Evolutionary conservation across 2,888 invertebrate genomes (phyloP).

Genomic region (Cenopis cana): DNA sequence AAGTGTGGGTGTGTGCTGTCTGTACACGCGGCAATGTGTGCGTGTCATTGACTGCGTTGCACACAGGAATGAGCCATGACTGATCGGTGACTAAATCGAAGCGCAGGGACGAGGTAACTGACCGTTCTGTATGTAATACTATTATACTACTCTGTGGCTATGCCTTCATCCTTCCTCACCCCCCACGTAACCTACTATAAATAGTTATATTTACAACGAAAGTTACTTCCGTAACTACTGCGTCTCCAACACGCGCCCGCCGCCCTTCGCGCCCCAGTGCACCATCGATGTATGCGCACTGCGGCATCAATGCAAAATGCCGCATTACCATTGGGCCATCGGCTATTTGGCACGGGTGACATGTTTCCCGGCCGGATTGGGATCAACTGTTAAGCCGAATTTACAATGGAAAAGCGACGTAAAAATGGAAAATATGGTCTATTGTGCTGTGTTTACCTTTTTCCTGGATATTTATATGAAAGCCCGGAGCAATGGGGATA

Average conservation of each 20-base stretch:
- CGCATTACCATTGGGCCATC: constrained; percentile 50
- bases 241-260: constrained; percentile 43
- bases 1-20: too few species aligned
- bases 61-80: too few species aligned
- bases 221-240: constrained; percentile 47
- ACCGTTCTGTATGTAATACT: too few species aligned
- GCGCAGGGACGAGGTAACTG: too few species aligned
- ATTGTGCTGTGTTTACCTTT: not conserved
- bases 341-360: constrained; percentile 33
- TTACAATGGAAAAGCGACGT: constrained; percentile 3
- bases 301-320: constrained; percentile 59
- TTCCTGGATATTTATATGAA: not conserved
- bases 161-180: too few species aligned
- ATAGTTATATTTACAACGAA: too few species aligned
- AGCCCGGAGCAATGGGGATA: not conserved
- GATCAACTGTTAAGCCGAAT: constrained; percentile 22
- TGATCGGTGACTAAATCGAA: too few species aligned
- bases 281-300: constrained; percentile 58
- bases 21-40: too few species aligned
- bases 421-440: constrained; percentile 4
- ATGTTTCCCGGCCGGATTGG: constrained; percentile 30
- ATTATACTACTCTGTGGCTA: too few species aligned
- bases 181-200: too few species aligned
- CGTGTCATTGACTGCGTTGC: too few species aligned
- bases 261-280: constrained; percentile 46